Percentiles rank a stretch among this genome's conserved stretches.
Evolutionary conservation across 2,797 vertebrate species (phyloP).

Genomic region (Crenuchus spilurus): DNA sequence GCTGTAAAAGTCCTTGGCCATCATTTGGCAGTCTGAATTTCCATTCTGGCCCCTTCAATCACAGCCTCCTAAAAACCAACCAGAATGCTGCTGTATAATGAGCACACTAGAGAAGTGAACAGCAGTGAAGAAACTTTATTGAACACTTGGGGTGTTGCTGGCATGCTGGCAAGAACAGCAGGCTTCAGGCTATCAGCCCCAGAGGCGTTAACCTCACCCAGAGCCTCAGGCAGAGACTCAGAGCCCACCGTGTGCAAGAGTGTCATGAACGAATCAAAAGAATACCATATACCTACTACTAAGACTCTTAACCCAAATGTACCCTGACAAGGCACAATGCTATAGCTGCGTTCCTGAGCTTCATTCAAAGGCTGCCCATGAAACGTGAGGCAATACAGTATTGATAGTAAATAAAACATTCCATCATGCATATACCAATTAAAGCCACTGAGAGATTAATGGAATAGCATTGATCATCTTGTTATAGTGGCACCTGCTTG

Average conservation of each 20-base stretch:
- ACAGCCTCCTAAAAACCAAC: neutral
- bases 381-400: too few species aligned
- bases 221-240: neutral
- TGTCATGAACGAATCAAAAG: neutral
- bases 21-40: slow-evolving; percentile 4
- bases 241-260: neutral
- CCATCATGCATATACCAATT: too few species aligned
- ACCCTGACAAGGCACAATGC: neutral
- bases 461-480: too few species aligned
- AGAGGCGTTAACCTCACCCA: neutral
- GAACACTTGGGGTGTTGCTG: neutral
- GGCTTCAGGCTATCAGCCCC: slow-evolving; percentile 12
- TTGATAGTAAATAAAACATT: too few species aligned
- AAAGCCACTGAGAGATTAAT: too few species aligned
- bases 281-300: neutral
- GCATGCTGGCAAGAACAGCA: neutral
- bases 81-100: neutral
- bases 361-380: neutral
- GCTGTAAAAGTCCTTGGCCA: slow-evolving; percentile 6
- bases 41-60: slow-evolving; percentile 9
- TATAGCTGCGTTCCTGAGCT: neutral
- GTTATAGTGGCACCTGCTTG: too few species aligned
- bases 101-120: neutral
- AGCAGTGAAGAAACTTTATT: slow-evolving; percentile 16
- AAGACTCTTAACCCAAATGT: neutral